phyloP scores from a whole-genome alignment of 2,113 vertebrate genomes.

The Clarias gariepinus region DNA sequence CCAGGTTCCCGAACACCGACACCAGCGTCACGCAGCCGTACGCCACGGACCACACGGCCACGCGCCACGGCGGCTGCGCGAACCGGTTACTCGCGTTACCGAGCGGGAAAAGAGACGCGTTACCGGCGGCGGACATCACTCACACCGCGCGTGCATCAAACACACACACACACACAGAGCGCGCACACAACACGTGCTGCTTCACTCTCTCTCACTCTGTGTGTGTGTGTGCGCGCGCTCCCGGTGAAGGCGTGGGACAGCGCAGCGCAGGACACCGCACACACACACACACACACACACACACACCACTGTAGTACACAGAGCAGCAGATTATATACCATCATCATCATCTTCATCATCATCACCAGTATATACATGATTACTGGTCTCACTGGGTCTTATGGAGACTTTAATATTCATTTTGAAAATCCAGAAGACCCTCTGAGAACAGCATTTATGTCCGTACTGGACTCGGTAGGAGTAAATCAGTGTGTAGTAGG shows the following conservation, averaged over 20 bases:
- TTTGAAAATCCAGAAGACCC: too few relatives aligned
- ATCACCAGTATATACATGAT: not conserved
- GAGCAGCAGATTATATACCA: not conserved
- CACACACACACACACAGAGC: not conserved
- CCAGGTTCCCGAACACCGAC: constrained; percentile 44
- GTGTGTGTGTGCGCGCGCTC: not conserved
- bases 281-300: too few relatives aligned
- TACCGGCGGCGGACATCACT: not conserved
- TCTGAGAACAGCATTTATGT: too few relatives aligned
- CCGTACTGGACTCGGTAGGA: too few relatives aligned
- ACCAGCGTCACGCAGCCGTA: constrained; percentile 44
- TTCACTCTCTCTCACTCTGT: too few relatives aligned
- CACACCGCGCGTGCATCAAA: not conserved
- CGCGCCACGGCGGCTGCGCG: constrained; percentile 51
- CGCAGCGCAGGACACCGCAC: not conserved
- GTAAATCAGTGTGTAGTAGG: too few relatives aligned
- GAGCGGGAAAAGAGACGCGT: not conserved
- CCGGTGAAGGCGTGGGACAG: not conserved
- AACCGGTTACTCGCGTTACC: constrained; percentile 45
- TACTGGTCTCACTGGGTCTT: too few relatives aligned
- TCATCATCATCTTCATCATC: not conserved
- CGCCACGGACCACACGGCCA: constrained; percentile 52
- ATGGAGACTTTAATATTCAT: too few relatives aligned
- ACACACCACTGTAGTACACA: not conserved
- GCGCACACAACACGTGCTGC: not conserved